These are phyloP conservation scores for Endomychus coccineus DNA, from an alignment of 2,888 invertebrate species.

Conservation along the genomic window DNA sequence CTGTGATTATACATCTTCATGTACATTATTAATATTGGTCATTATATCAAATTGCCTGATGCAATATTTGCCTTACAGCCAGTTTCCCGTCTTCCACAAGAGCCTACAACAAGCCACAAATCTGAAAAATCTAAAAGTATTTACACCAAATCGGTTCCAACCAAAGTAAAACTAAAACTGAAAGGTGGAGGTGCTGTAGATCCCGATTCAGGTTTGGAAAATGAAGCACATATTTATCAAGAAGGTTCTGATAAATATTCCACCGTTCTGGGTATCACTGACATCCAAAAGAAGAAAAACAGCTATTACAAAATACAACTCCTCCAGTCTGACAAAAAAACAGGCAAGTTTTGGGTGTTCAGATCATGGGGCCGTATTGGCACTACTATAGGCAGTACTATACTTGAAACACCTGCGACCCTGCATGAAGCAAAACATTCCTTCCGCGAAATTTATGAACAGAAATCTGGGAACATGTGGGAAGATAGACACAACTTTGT, in stretches of 20 bases:
- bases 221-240: conserved; percentile 71
- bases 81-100: conserved; percentile 34
- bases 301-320: conserved; percentile 93
- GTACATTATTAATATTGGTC: no score
- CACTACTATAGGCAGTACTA: conserved; percentile 78
- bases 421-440: conserved; percentile 51
- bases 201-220: conserved; percentile 76
- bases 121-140: conserved; percentile 34
- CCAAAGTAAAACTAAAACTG: conserved; percentile 60
- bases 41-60: no score
- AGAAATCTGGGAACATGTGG: conserved; percentile 84
- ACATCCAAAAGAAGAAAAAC: conserved; percentile 81
- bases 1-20: no score
- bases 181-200: conserved; percentile 87
- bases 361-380: conserved; percentile 96
- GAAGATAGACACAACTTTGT: conserved; percentile 55
- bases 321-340: conserved; percentile 62
- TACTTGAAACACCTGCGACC: conserved; percentile 47
- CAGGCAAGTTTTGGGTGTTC: conserved; percentile 49
- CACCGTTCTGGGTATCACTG: conserved; percentile 76
- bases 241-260: conserved; percentile 55
- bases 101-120: conserved; percentile 29
- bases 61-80: conserved; percentile 35
- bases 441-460: conserved; percentile 54
- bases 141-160: conserved; percentile 48